phyloP scores from a whole-genome alignment of 2,113 vertebrate genomes.

The Callaeas wilsoni region DNA sequence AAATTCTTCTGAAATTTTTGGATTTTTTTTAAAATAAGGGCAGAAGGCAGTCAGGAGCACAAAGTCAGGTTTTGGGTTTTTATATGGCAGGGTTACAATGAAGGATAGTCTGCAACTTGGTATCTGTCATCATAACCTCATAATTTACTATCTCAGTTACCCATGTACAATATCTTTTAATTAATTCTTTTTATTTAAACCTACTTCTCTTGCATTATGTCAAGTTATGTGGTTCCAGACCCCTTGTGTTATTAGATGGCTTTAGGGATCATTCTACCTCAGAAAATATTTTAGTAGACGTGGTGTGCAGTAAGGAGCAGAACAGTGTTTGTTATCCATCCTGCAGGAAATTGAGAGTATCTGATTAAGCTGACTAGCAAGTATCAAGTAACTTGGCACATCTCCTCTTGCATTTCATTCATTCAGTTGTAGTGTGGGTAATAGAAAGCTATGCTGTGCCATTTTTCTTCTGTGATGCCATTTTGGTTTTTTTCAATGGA shows the following conservation, averaged over 20 bases:
- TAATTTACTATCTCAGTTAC: not conserved
- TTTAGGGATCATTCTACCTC: not conserved
- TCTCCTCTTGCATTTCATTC: constrained; percentile 70
- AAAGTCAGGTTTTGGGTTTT: not conserved
- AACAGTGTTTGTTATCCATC: constrained; percentile 46
- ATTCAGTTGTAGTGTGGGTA: constrained; percentile 55
- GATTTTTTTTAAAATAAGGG: not conserved
- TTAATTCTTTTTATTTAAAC: not conserved
- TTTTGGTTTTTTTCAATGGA: constrained; percentile 72
- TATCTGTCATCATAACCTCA: not conserved
- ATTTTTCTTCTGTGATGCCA: constrained; percentile 65
- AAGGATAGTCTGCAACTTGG: not conserved
- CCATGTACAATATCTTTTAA: not conserved
- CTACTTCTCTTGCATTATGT: not conserved
- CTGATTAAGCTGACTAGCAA: constrained; percentile 84
- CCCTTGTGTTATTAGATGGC: not conserved
- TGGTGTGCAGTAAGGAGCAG: constrained; percentile 42
- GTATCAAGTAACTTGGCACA: constrained; percentile 72
- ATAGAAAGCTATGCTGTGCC: constrained; percentile 59
- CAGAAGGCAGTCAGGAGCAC: not conserved
- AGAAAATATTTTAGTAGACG: constrained; percentile 42
- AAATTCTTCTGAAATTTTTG: not conserved
- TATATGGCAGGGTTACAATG: not conserved
- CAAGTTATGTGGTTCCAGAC: not conserved
- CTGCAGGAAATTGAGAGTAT: constrained; percentile 75